Evolutionary conservation across 2,797 vertebrate species (phyloP).

Genomic region (Pipistrellus pipistrellus): DNA sequence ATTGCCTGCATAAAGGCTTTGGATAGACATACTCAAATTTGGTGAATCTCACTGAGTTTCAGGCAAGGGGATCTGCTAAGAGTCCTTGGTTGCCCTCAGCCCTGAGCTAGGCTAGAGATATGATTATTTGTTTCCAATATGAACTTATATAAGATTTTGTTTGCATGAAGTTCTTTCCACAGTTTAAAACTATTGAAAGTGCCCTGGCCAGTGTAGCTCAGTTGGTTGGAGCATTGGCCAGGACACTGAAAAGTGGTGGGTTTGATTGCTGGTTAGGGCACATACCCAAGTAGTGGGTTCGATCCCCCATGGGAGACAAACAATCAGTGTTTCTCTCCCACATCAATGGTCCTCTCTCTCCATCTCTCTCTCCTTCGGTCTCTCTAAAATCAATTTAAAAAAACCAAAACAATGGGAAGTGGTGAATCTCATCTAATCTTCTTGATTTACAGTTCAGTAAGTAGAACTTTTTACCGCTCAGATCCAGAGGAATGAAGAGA

Average conservation of each 20-base stretch:
- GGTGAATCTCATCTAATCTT: conserved; percentile 41
- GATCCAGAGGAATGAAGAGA: background rate
- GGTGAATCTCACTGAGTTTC: background rate
- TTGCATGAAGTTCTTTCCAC: conserved; percentile 37
- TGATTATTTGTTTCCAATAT: conserved; percentile 29
- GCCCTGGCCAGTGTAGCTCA: background rate
- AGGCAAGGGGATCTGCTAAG: background rate
- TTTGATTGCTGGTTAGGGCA: background rate
- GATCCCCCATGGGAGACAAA: background rate
- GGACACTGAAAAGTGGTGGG: background rate
- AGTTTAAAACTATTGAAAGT: conserved; percentile 33
- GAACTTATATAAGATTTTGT: conserved; percentile 8
- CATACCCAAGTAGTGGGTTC: background rate
- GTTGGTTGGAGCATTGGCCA: background rate
- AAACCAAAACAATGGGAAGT: background rate
- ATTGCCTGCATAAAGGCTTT: background rate
- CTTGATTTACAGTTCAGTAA: conserved; percentile 37
- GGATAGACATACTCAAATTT: background rate
- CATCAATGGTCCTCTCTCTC: background rate
- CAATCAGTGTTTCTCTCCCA: background rate
- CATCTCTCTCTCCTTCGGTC: background rate
- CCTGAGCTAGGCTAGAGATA: background rate
- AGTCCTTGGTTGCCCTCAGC: background rate
- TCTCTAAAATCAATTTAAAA: background rate
- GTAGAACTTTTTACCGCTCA: conserved; percentile 20